Base-by-base conservation (phyloP, 2,888 invertebrate genomes). In the Eurytoma adleriae region DNA sequence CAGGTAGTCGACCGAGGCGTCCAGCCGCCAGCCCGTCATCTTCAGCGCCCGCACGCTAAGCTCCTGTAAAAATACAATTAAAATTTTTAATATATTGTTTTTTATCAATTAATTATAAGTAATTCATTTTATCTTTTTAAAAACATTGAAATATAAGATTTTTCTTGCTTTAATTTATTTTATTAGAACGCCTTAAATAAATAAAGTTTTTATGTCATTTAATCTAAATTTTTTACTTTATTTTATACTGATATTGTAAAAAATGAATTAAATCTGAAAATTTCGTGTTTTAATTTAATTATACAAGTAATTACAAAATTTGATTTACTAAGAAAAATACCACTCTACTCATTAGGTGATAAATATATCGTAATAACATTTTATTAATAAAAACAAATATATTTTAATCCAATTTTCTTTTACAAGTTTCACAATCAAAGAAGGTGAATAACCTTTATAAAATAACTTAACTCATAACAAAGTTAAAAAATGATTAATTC, bases 31-130 rank as follows among this genome's bases (percentile, higher is more conserved):
- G 76, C 94, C 95, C 18, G 94, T 92, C 85, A 94, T 92, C 88
- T 95, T 95, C 73, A 95, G 91, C 20, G 95, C 95, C 84, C 95
- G 92, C 70, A 94, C 89, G 69, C 95, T 94, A 81, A 92, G 92
- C 87, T 96, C 95, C 95, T 95, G 91, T n/a, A 92, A 88, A 82
- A 78, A 80, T 83, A 70, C 50, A 59, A 2, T 77, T 61, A 13
- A 12, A 59, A 52, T 40, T 20, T 48, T 5, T 40, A 7, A 40
- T 40, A 7, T 40, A 40, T 40, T 30, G 3, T 30, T 30, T 10
- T 40, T 40, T 10, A 40, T 40, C 10, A 10, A 40, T 40, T 1
- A 1, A 40, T 40, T 7, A 3, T 30, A 30, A 30, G 3, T 30
- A 30, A 2, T 5, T 30, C 7, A 30, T 40, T 10, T 10, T 40